A percentile compares a stretch with the other conserved stretches of the same genome.
phyloP scores from a whole-genome alignment of 2,888 invertebrate species.

The Rhopalosiphum nymphaeae region DNA sequence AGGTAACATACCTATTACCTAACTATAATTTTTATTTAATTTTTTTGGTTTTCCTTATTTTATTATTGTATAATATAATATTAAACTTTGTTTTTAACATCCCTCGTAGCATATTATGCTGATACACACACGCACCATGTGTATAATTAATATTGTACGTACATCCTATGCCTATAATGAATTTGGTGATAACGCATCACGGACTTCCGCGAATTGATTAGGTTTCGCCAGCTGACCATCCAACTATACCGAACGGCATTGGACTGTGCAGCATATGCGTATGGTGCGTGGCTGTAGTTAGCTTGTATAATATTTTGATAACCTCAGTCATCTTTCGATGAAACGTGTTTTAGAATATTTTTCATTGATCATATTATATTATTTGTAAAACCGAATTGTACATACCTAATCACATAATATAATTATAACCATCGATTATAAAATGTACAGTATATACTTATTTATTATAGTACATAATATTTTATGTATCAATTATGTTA shows the following conservation, averaged over 20 bases:
- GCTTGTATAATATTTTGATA: constrained; percentile 20
- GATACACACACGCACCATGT: not conserved
- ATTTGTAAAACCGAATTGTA: not conserved
- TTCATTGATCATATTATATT: constrained; percentile 13
- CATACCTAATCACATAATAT: not conserved
- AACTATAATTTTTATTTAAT: not conserved
- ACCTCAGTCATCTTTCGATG: constrained; percentile 40
- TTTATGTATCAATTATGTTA: not conserved
- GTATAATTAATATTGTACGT: not conserved
- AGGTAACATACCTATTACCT: not conserved
- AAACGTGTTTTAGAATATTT: not conserved
- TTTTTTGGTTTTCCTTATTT: not conserved
- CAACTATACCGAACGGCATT: constrained; percentile 19
- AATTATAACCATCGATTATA: not conserved
- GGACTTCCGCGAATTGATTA: constrained; percentile 49
- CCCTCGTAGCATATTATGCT: not conserved
- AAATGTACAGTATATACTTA: not conserved
- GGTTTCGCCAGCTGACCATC: constrained; percentile 28
- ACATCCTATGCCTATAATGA: not conserved
- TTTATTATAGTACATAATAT: not conserved
- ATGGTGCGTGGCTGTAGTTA: not conserved
- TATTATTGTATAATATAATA: not conserved
- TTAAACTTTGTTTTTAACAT: not conserved
- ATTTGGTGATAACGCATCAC: not conserved
- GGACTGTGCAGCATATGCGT: constrained; percentile 21